Conservation (phyloP, 2,888 invertebrate species). For the Eupithecia insigniata region DNA sequence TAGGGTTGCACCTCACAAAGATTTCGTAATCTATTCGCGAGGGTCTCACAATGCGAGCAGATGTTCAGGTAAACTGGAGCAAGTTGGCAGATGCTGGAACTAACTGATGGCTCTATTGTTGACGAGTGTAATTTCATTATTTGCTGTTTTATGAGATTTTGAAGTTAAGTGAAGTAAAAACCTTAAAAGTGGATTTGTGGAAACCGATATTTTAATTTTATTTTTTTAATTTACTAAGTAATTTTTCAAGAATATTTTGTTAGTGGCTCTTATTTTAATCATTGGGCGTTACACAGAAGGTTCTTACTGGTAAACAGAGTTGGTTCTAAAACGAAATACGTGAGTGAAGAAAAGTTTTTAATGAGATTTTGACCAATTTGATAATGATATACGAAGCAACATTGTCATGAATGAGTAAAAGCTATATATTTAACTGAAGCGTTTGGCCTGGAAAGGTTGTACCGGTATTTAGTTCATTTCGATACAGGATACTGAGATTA, state of each 20-base stretch:
- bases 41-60: slow-evolving; percentile 64
- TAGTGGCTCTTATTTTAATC: background rate
- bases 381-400: background rate
- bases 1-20: slow-evolving; percentile 69
- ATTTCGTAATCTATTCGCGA: slow-evolving; percentile 74
- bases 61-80: slow-evolving; percentile 79
- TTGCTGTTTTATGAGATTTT: slow-evolving; percentile 40
- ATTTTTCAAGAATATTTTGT: background rate
- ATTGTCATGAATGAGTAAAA: background rate
- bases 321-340: background rate
- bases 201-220: background rate
- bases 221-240: too few species aligned
- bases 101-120: slow-evolving; percentile 54
- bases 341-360: background rate
- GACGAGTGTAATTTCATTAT: slow-evolving; percentile 74
- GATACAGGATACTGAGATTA: background rate
- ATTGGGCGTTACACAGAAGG: background rate
- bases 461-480: background rate
- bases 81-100: slow-evolving; percentile 67
- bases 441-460: background rate
- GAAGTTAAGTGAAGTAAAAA: slow-evolving; percentile 17
- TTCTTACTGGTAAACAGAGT: background rate
- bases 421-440: background rate
- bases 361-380: background rate
- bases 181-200: slow-evolving; percentile 3